phyloP scores from a whole-genome alignment of 2,888 invertebrate species.

The Reticulitermes lucifugus region DNA sequence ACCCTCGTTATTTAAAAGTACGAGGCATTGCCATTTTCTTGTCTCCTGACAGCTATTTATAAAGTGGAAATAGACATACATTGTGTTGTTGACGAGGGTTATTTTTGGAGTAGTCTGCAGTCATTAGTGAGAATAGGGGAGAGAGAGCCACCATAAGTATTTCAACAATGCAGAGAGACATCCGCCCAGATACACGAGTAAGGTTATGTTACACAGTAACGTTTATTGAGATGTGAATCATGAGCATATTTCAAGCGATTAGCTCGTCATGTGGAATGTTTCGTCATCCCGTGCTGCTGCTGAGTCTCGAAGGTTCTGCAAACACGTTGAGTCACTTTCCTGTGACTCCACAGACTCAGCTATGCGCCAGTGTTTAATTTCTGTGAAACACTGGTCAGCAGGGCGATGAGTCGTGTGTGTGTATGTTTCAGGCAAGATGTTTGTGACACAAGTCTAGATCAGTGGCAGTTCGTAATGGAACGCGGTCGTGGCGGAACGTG shows the following conservation, averaged over 20 bases:
- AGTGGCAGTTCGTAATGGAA: too few species aligned
- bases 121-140: not conserved
- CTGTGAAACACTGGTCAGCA: not conserved
- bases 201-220: not conserved
- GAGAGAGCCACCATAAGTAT: not conserved
- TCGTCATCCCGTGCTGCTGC: not conserved
- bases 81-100: not conserved
- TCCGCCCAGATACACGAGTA: not conserved
- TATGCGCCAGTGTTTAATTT: not conserved
- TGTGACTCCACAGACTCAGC: not conserved
- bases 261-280: not conserved
- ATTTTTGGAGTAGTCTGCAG: not conserved
- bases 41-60: constrained; percentile 10
- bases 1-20: not conserved
- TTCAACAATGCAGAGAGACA: not conserved
- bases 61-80: not conserved
- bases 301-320: not conserved
- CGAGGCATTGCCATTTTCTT: not conserved
- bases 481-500: too few species aligned
- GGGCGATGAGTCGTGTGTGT: too few species aligned
- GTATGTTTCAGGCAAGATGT: too few species aligned
- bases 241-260: not conserved
- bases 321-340: not conserved
- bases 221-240: not conserved
- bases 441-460: too few species aligned